Percentiles rank a stretch among this genome's conserved stretches.
Conservation (phyloP, 1,140 invertebrate genomes). For the Drosophila ironensis region DNA sequence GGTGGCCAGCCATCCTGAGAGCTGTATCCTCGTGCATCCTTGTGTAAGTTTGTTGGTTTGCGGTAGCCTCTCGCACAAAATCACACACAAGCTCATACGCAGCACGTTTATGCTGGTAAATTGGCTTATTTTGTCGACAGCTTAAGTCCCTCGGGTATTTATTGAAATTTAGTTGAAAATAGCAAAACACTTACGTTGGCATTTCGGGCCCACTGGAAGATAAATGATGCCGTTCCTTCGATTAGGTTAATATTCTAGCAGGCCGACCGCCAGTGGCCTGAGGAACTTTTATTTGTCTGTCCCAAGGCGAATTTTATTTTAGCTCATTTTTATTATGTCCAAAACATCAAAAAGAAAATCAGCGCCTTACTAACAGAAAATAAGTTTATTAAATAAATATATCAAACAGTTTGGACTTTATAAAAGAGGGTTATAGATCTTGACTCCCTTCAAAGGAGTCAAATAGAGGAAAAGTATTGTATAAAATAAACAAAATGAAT, state of each 20-base stretch:
- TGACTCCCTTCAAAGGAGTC: no score
- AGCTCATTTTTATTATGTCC: no score
- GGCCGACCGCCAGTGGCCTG: background rate
- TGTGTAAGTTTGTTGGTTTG: conserved; percentile 59
- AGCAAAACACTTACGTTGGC: conserved; percentile 69
- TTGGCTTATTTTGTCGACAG: conserved; percentile 78
- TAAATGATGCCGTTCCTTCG: conserved; percentile 16
- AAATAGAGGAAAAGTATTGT: no score
- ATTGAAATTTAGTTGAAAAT: conserved; percentile 76
- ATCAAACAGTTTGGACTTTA: no score
- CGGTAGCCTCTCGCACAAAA: conserved; percentile 31
- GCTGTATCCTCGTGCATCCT: no score
- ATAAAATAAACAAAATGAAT: no score
- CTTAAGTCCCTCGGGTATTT: conserved; percentile 68
- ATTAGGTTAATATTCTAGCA: background rate
- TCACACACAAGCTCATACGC: conserved; percentile 1
- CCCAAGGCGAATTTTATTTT: no score
- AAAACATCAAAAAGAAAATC: no score
- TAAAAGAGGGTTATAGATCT: no score
- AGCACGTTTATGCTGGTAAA: conserved; percentile 43
- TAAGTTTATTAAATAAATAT: no score
- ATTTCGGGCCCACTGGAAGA: conserved; percentile 29
- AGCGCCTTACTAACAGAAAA: no score
- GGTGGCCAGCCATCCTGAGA: conserved; percentile 17
- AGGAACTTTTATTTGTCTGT: background rate